A percentile compares a stretch with the other conserved stretches of the same genome.
Conservation (phyloP, 2,113 vertebrate genomes). For the Amblyopsis rosae region DNA sequence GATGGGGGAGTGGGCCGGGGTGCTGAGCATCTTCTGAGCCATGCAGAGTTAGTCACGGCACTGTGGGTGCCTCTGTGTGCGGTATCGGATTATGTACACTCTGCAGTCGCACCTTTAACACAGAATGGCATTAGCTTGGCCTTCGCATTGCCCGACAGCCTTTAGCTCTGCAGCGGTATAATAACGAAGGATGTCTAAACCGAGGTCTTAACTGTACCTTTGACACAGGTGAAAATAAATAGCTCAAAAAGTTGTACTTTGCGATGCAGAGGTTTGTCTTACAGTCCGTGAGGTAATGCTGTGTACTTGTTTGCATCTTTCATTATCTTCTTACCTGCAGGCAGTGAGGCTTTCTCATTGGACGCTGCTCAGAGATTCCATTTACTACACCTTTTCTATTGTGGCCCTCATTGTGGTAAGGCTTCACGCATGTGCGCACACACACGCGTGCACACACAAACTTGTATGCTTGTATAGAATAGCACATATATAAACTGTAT, state of each 20-base stretch:
- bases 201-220: too few relatives aligned
- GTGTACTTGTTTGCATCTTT: background rate
- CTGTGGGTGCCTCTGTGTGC: constrained; percentile 29
- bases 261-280: constrained; percentile 17
- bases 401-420: constrained; percentile 91
- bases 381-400: constrained; percentile 89
- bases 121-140: constrained; percentile 21
- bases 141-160: constrained; percentile 19
- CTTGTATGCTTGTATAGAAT: background rate
- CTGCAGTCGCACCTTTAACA: constrained; percentile 11
- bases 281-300: constrained; percentile 9
- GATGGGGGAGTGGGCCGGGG: constrained; percentile 26
- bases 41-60: constrained; percentile 31
- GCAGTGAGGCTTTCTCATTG: constrained; percentile 88
- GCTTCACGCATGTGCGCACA: constrained; percentile 7
- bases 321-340: constrained; percentile 58
- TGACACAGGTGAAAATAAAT: too few relatives aligned
- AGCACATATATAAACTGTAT: background rate
- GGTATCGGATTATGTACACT: constrained; percentile 38
- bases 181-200: constrained; percentile 14
- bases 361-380: constrained; percentile 89
- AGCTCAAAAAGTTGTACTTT: too few relatives aligned
- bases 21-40: background rate
- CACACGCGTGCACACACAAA: background rate
- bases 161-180: constrained; percentile 35